Evolutionary conservation across 2,797 vertebrate species (phyloP), one percentile per base, ranked within the genome.

Genomic region (Schizopygopsis malacanthus): DNA sequence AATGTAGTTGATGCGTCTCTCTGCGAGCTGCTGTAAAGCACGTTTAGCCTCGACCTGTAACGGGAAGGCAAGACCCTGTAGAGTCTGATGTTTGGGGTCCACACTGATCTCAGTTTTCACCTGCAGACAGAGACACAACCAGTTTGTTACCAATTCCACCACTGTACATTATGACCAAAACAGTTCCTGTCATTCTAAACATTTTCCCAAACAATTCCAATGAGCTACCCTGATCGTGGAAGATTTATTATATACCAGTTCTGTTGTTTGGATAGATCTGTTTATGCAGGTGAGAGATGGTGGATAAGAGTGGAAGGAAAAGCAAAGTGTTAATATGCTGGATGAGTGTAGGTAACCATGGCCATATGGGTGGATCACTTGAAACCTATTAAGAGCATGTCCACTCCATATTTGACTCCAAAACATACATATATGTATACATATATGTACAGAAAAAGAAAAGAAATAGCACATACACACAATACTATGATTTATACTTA

Each of bases 41-140:
- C 95, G 94, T 85, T 95, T 97, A 8, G 97, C 98, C 0, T 95
- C 95, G 0, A 94, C 94, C 90, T 98, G 97, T 89, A 99, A 93
- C 0, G 98, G 98, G 89, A 99, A 99, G 18, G 96, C 96, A 0
- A 99, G 92, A 85, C 98, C 98, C 91, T 99, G 98, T 85, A 99
- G 93, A 0, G 97, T 99, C 93, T 99, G 98, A 88, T 98, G 97
- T 90, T 99, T 99, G 88, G 96, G 98, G 87, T 99, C 98, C 91
- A 98, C 97, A 0, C 96, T 97, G 92, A 98, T 97, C 93, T 99
- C 98, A 0, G 97, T 96, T 91, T 97, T 99, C 89, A 98, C 98
- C 98, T 99, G 92, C 85, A 92, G 71, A 78, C 63, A 80, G 88
- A 93, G 79, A 71, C 69, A 92, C 16, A 91, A 33, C 86, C 39